These are phyloP conservation scores for Eueides isabella DNA, from an alignment of 1,140 invertebrate genomes.

Conservation along the genomic window DNA sequence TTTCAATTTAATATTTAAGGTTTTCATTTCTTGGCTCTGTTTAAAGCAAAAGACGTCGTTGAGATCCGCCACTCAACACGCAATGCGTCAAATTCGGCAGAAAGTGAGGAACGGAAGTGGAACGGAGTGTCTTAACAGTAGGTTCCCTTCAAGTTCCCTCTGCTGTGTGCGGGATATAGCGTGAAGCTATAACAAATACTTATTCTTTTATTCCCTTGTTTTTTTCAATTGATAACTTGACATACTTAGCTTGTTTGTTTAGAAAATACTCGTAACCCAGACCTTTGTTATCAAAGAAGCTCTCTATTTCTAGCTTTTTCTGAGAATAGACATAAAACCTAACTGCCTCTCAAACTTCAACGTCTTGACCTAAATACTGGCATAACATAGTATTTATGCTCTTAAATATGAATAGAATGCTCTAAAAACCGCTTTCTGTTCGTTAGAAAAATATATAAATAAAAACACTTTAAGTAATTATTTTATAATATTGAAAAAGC, in stretches of 20 bases:
- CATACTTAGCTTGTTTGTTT: constrained; percentile 24
- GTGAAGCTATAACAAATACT: too few species aligned
- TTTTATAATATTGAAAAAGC: background rate
- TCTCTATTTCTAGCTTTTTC: constrained; percentile 7
- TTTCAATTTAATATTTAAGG: too few species aligned
- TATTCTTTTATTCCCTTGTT: background rate
- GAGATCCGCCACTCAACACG: too few species aligned
- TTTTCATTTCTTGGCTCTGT: too few species aligned
- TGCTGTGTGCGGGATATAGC: too few species aligned
- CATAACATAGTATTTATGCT: background rate
- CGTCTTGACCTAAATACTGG: constrained; percentile 27
- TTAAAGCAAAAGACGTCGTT: too few species aligned
- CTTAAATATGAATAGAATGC: constrained; percentile 11
- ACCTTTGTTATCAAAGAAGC: constrained; percentile 29
- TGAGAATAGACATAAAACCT: constrained; percentile 21
- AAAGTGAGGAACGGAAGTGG: too few species aligned
- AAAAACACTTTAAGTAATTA: background rate
- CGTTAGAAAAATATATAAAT: background rate
- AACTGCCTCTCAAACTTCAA: constrained; percentile 25
- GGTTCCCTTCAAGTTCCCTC: too few species aligned
- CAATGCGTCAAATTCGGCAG: too few species aligned
- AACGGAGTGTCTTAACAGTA: too few species aligned
- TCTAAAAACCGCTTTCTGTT: background rate
- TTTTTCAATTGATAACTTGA: constrained; percentile 19
- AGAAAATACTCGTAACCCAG: constrained; percentile 28